phyloP scores from a whole-genome alignment of 1,140 invertebrate species.

The Vanessa atalanta region DNA sequence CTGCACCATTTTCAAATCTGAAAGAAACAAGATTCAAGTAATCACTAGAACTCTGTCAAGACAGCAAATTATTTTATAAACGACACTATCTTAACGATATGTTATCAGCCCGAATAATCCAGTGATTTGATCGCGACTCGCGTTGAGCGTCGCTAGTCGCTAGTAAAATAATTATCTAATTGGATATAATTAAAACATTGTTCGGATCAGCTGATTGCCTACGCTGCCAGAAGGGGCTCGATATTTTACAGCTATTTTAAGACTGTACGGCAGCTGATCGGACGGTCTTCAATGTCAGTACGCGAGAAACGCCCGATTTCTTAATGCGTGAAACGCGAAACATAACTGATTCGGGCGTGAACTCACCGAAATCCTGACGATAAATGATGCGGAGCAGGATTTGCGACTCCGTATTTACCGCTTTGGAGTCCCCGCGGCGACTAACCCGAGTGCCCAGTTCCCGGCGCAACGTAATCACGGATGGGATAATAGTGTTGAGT shows the following conservation, averaged over 20 bases:
- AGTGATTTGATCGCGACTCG: constrained; percentile 44
- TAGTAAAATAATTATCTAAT: constrained; percentile 69
- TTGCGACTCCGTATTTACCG: constrained; percentile 78
- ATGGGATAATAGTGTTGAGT: constrained; percentile 77
- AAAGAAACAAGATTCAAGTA: constrained; percentile 53
- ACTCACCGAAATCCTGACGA: constrained; percentile 77
- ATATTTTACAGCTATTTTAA: constrained; percentile 79
- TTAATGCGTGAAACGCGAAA: constrained; percentile 38
- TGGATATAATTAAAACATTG: constrained; percentile 73
- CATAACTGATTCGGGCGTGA: constrained; percentile 34
- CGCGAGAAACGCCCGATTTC: constrained; percentile 53
- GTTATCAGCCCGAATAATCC: constrained; percentile 54
- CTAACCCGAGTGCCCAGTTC: constrained; percentile 71
- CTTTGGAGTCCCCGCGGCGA: constrained; percentile 76
- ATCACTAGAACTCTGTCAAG: constrained; percentile 54
- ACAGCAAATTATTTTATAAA: constrained; percentile 49
- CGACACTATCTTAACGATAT: constrained; percentile 48
- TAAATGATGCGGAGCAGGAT: constrained; percentile 75
- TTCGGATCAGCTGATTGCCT: constrained; percentile 73
- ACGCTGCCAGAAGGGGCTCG: constrained; percentile 74
- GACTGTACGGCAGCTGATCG: constrained; percentile 73
- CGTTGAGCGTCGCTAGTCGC: constrained; percentile 41
- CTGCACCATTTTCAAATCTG: constrained; percentile 81
- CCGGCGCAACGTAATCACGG: constrained; percentile 74
- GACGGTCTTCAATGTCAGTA: constrained; percentile 73